Evolutionary conservation across 1,140 invertebrate species (phyloP), one percentile per base, ranked within the genome.

Genomic region (Macrobrachium rosenbergii): DNA sequence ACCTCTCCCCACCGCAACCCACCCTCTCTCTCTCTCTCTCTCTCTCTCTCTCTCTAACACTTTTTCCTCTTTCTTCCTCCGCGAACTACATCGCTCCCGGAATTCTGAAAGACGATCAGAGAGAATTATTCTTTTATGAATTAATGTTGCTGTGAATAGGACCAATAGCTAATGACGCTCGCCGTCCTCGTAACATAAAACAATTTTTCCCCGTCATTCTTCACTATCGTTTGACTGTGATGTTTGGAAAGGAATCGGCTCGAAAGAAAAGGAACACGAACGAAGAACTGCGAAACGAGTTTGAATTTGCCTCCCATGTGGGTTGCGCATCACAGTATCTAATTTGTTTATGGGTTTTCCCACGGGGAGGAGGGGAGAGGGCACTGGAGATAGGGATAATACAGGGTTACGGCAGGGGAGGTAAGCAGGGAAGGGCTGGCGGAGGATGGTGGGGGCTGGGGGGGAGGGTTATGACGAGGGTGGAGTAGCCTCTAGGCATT

Each of bases 291-390:
- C 28, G 82, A 28, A 75, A 83, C 21, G 16, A 63, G 82, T 19
- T 59, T 63, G 82, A 82, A 69, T 69, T 82, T 77, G 75, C 11
- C 82, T 63, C 73, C 73, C 82, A 14, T 17, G 82, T 45, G 82
- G 82, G 72, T 83, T 83, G 82, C 52, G 73, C 82, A 69, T 43
- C 82, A 43, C 43, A 72, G 82, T 60, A 76, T 83, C 82, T 83
- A 83, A 83, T 83, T 83, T 83, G 82, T 83, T 83, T 83, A 83
- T 83, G 82, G 14, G 82, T 83, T 83, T 83, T 62, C 77, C 59
- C 59, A 45, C 11, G 43, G 75, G 75, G 23, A 58, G 43, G 52
- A 37, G 72, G 72, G 16, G 16, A 52, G 59, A 17, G 37, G 37
- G 17, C 16, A 75, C 16, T 17, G 23, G 8, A 14, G 72, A 28